Conservation (phyloP, 2,888 invertebrate genomes). For the Clivina fossor region DNA sequence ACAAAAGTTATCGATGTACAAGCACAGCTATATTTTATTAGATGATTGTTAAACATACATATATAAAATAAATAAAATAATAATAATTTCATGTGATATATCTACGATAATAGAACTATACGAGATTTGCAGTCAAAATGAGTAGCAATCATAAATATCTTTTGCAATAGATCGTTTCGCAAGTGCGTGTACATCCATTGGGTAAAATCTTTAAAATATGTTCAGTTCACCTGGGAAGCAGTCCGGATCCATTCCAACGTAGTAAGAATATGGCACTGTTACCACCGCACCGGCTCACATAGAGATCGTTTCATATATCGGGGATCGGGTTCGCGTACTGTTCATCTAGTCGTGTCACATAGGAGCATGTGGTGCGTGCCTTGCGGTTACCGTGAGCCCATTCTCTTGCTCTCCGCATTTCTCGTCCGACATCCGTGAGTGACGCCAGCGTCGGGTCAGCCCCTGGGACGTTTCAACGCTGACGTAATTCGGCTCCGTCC, state of each 20-base stretch:
- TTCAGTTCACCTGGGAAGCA: slow-evolving; percentile 15
- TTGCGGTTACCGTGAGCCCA: slow-evolving; percentile 1
- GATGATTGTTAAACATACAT: no score
- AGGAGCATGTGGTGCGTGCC: slow-evolving; percentile 5
- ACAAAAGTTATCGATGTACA: no score
- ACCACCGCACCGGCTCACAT: no score
- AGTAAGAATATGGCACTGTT: no score
- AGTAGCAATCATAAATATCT: no score
- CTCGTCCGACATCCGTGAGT: neutral
- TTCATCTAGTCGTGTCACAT: slow-evolving; percentile 26
- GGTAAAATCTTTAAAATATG: slow-evolving; percentile 27
- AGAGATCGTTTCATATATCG: slow-evolving; percentile 4
- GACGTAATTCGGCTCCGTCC: slow-evolving; percentile 52
- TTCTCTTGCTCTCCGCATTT: slow-evolving; percentile 1
- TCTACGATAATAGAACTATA: no score
- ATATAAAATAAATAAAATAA: no score
- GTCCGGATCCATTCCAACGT: neutral
- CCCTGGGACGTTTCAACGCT: slow-evolving; percentile 50
- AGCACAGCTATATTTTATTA: no score
- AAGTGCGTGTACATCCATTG: slow-evolving; percentile 11
- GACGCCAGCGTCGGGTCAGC: slow-evolving; percentile 41
- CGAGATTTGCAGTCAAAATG: no score
- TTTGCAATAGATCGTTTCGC: no score
- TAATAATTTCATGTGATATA: no score
- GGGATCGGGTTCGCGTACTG: neutral